Percentiles rank a stretch among this genome's conserved stretches.
These are phyloP conservation scores for Hemiprocne comata DNA, from an alignment of 2,113 vertebrate genomes.

Conservation along the genomic window DNA sequence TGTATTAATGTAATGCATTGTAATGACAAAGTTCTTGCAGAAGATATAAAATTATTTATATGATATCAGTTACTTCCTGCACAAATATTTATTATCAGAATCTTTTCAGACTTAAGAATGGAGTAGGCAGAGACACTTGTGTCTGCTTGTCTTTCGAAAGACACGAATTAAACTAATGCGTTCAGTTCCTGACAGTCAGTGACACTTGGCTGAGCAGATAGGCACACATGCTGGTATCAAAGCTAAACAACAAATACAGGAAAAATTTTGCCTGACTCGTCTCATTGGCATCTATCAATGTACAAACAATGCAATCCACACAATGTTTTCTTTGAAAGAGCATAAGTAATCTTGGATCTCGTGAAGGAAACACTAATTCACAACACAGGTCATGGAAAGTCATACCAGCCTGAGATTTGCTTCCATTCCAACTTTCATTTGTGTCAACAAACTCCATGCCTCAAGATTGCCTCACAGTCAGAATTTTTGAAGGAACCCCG, in stretches of 20 bases:
- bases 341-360: not conserved
- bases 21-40: not conserved
- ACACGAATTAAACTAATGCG: not conserved
- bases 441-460: not conserved
- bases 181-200: not conserved
- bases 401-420: not conserved
- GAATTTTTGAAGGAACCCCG: not conserved
- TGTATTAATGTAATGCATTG: not conserved
- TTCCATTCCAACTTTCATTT: not conserved
- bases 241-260: not conserved
- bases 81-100: not conserved
- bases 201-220: not conserved
- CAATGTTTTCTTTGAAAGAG: not conserved
- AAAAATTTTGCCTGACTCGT: fast-evolving
- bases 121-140: not conserved
- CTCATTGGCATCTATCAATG: not conserved
- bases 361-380: not conserved
- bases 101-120: not conserved
- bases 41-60: not conserved
- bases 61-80: not conserved
- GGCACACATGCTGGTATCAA: not conserved
- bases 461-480: not conserved
- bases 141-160: not conserved
- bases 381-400: not conserved
- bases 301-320: not conserved